Evolutionary conservation across 2,113 vertebrate genomes (phyloP), one percentile per base, ranked within the genome.

Genomic region (Osmerus eperlanus): DNA sequence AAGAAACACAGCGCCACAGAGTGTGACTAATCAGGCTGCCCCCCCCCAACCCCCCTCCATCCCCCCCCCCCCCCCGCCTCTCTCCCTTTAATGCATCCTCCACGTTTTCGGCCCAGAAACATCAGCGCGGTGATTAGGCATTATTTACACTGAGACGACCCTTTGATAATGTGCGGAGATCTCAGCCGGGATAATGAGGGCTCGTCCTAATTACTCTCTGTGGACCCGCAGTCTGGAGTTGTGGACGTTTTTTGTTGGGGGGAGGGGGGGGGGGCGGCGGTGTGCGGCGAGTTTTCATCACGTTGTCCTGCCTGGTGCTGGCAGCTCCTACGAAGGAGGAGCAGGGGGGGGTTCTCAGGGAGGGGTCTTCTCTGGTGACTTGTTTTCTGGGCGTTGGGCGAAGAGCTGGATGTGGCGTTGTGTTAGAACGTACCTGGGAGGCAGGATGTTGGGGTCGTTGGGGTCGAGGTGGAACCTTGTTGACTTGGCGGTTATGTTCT

Each of bases 61-160:
- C 8, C 2, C 18, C 47, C 47, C 64, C 3, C 32, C 64, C 36
- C 47, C 64, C 11, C 11, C 9, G 36, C 21, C 12, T 12, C 8
- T 32, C 64, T 36, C 36, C 36, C 64, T 47, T 41, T 65, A 65
- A 51, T 21, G 64, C 16, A 51, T 65, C 47, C 36, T 51, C n/a
- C n/a, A 18, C 32, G 18, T 64, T 18, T 41, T 51, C 8, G 11
- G 9, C n/a, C 29, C 64, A 65, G 64, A 65, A 65, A 64, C 62
- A 64, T 65, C 63, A 65, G 15, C 41, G 64, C n/a, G 36, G 64
- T 65, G 64, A 65, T 65, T 47, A 65, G 64, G 36, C 64, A 65
- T 47, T 65, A 65, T 65, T 65, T 65, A 65, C 64, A 47, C 64
- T 65, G 64, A 65, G 32, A 13, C 32, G 3, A 13, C 64, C 64